Percentiles rank a stretch among this genome's conserved stretches.
Conservation (phyloP, 64 coral and sea anemone species). For the Stylophora pistillata region DNA sequence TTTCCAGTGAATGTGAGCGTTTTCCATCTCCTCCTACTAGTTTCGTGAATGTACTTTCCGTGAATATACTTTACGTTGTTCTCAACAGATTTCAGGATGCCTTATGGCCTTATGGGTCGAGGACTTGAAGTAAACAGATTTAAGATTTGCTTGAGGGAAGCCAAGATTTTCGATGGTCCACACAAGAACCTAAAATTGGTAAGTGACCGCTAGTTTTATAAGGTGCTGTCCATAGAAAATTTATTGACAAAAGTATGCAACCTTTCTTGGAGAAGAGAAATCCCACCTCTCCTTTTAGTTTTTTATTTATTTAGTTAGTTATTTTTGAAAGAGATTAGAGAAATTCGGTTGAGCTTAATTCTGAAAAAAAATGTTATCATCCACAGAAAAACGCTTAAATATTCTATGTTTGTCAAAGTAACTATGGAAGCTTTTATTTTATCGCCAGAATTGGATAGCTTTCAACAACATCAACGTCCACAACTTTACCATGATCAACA, state of each 20-base stretch:
- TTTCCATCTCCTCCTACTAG: conserved; percentile 51
- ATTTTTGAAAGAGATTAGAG: not conserved
- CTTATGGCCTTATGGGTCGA: conserved; percentile 52
- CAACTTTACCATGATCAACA: not conserved
- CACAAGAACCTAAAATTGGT: not conserved
- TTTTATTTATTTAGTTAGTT: not conserved
- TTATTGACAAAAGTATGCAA: not conserved
- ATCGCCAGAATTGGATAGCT: conserved; percentile 11
- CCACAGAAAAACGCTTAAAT: no score
- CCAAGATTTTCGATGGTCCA: conserved; percentile 5
- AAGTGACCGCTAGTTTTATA: not conserved
- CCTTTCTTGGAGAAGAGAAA: not conserved
- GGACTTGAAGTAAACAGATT: conserved; percentile 36
- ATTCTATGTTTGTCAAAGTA: no score
- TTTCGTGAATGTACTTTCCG: no score
- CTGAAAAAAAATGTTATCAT: no score
- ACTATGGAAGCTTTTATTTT: not conserved
- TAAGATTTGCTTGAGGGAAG: conserved; percentile 6
- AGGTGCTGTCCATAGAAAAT: no score
- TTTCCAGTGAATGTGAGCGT: no score
- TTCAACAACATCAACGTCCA: not conserved
- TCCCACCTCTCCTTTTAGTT: no score
- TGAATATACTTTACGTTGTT: conserved; percentile 32
- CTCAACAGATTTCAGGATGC: conserved; percentile 40
- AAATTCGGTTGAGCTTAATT: not conserved